phyloP scores from a whole-genome alignment of 1,140 invertebrate genomes.

The Lordiphosa clarofinis region DNA sequence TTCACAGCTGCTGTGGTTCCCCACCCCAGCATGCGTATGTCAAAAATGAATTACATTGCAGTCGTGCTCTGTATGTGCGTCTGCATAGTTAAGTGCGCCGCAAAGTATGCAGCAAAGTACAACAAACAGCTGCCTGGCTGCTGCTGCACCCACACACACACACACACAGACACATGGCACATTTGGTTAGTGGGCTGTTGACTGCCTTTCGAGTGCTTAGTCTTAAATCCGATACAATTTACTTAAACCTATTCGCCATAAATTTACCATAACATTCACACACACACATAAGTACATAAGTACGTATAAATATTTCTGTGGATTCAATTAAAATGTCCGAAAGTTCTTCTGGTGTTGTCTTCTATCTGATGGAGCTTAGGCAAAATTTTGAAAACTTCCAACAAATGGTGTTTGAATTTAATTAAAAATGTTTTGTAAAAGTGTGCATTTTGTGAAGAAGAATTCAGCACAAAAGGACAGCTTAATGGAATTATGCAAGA shows the following conservation, averaged over 20 bases:
- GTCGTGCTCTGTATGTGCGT: constrained; percentile 28
- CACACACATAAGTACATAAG: constrained; percentile 8
- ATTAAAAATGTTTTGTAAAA: constrained; percentile 6
- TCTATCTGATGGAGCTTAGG: not conserved
- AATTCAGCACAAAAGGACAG: no score
- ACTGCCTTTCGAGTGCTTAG: constrained; percentile 48
- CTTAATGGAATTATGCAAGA: not conserved
- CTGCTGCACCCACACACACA: constrained; percentile 13
- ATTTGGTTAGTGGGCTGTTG: constrained; percentile 61
- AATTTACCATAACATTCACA: constrained; percentile 37
- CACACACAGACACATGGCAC: constrained; percentile 22
- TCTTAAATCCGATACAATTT: constrained; percentile 67
- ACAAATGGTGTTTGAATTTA: constrained; percentile 11
- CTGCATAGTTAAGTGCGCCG: constrained; percentile 66
- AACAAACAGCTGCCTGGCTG: constrained; percentile 53
- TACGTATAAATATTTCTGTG: constrained; percentile 25
- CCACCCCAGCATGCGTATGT: constrained; percentile 31
- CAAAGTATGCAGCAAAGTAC: constrained; percentile 73
- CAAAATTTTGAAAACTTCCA: constrained; percentile 1
- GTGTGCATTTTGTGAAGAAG: not conserved
- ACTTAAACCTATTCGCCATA: constrained; percentile 54
- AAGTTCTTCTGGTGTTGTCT: not conserved
- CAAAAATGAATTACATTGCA: constrained; percentile 69
- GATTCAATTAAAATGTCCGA: constrained; percentile 48
- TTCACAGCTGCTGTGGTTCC: constrained; percentile 44